These are phyloP conservation scores for Synchiropus splendidus DNA, from an alignment of 2,113 vertebrate species.

Conservation along the genomic window DNA sequence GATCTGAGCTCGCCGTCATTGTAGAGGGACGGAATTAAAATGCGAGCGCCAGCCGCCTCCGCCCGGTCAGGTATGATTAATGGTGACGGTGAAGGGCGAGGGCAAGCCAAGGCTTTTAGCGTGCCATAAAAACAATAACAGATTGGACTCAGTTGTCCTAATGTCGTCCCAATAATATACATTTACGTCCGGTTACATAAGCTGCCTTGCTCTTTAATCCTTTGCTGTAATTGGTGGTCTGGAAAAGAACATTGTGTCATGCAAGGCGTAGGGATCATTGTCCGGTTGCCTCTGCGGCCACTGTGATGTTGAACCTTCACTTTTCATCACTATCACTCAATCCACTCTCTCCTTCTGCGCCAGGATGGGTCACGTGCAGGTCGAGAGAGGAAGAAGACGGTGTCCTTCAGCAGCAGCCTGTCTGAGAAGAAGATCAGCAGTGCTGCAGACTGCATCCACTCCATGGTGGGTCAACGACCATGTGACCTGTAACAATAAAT, in stretches of 20 bases:
- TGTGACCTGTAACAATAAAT: slow-evolving; percentile 7
- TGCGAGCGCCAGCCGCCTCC: slow-evolving; percentile 26
- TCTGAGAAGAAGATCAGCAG: slow-evolving; percentile 91
- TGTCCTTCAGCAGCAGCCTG: slow-evolving; percentile 90
- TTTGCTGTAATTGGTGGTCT: slow-evolving; percentile 3
- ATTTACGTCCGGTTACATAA: slow-evolving; percentile 43
- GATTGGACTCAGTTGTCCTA: slow-evolving; percentile 25
- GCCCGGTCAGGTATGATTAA: slow-evolving; percentile 53
- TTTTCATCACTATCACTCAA: slow-evolving; percentile 5
- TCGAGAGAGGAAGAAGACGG: slow-evolving; percentile 88
- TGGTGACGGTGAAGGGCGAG: slow-evolving; percentile 42
- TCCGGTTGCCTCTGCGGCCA: slow-evolving; percentile 12
- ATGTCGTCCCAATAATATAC: slow-evolving; percentile 38
- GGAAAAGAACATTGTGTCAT: slow-evolving; percentile 12
- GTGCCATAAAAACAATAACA: slow-evolving; percentile 37
- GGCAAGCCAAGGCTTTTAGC: slow-evolving; percentile 42
- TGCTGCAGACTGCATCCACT: slow-evolving; percentile 83
- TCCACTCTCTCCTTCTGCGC: slow-evolving; percentile 8
- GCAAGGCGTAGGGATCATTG: slow-evolving; percentile 12
- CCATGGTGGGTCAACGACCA: slow-evolving; percentile 69
- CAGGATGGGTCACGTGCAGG: slow-evolving; percentile 86
- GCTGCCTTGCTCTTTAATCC: slow-evolving; percentile 38
- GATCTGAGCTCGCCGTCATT: slow-evolving; percentile 1
- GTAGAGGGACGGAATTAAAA: slow-evolving; percentile 31
- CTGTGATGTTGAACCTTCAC: slow-evolving; percentile 3